Conservation (phyloP, 2,113 vertebrate species). For the Pontoporia blainvillei region DNA sequence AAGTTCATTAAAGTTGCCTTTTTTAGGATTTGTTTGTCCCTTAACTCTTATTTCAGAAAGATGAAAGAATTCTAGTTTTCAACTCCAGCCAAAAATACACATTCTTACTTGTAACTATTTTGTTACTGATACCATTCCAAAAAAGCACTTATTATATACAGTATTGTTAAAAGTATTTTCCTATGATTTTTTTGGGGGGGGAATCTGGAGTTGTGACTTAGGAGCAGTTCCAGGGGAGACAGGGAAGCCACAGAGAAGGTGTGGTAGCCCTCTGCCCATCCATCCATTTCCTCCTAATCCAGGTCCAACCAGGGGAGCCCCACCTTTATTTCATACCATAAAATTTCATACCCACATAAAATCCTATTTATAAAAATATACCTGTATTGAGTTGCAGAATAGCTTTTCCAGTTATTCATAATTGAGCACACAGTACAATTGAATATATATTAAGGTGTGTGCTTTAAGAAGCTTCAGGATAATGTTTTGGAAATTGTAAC, state of each 20-base stretch:
- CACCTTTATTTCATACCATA: not conserved
- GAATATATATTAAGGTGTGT: not conserved
- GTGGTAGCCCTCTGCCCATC: fast-evolving
- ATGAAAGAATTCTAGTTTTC: conserved; percentile 4
- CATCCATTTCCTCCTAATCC: not conserved
- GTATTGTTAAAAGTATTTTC: not conserved
- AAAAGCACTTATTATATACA: not conserved
- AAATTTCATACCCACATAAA: not conserved
- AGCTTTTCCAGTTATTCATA: not conserved
- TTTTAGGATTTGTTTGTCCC: not conserved
- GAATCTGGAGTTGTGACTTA: not conserved
- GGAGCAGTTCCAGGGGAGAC: not conserved
- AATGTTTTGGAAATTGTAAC: not conserved
- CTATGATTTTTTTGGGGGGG: not conserved
- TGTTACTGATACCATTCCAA: not conserved
- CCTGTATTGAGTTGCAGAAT: not conserved
- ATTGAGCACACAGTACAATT: not conserved
- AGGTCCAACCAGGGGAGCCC: not conserved
- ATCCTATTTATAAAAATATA: not conserved
- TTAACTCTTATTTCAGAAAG: conserved; percentile 6
- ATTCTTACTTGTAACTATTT: not conserved
- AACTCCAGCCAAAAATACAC: not conserved
- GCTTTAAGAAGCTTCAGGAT: not conserved
- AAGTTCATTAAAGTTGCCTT: not conserved
- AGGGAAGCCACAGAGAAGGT: fast-evolving